Evolutionary conservation across 2,888 invertebrate genomes (phyloP), one percentile per base, ranked within the genome.

Genomic region (Agrotis ipsilon): DNA sequence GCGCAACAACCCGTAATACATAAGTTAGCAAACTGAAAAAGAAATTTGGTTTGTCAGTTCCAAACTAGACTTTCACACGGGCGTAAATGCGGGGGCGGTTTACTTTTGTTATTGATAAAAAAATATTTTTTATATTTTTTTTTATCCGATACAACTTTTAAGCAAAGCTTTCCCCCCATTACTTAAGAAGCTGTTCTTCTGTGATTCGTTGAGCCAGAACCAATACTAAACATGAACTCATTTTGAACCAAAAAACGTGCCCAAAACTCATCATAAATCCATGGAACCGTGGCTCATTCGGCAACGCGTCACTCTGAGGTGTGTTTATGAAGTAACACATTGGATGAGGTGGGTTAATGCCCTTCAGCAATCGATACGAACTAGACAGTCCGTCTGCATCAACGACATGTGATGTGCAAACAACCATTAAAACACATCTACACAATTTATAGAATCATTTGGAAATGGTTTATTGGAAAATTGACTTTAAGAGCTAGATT

Each of bases 351-450:
- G 32, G 54, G 59, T 73, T 24, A 67, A n/a, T 54, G 58, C 51
- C 73, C 66, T 48, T 46, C 52, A 58, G 2, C 3, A 49, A 74
- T 73, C 74, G 67, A 73, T 73, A 54, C 18, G n/a, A 7, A 32
- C 19, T 39, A 72, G 72, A 72, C 64, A 46, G 45, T 51, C 48
- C 39, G 64, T 72, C 46, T 51, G 18, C 32, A 39, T 18, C 16
- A 9, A 18, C 27, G 7, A 46, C 32, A 24, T 39, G 13, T 46
- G 45, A 39, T 57, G 21, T 72, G 49, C n/a, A 49, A 45, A 16
- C 43, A 32, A 39, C 32, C 46, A 39, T 49, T 6, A 63, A 55
- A 49, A 21, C 43, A n/a, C 39, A 43, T n/a, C 7, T 16, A 49
- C 16, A 21, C 18, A 2, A 19, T 39, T 24, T 57, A 32, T 60